Base-by-base conservation (phyloP, 2,113 vertebrate species). In the Xiphias gladius region DNA sequence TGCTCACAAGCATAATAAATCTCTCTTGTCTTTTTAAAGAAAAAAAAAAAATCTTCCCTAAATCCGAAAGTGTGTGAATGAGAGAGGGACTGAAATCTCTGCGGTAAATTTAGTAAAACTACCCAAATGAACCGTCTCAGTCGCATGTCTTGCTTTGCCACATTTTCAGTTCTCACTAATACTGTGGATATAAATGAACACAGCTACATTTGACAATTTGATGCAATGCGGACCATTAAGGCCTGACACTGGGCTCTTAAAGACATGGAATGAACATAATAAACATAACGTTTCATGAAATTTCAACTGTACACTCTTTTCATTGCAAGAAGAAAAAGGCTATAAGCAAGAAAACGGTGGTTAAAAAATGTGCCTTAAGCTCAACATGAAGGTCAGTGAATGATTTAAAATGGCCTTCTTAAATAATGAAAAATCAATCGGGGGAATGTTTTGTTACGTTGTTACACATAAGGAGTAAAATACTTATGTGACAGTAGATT, bases 141-240 rank as follows among this genome's bases (percentile, higher is more conserved):
- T 2, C 22, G 14, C 41, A 70, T 14, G 0, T 64, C 24, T 71
- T 65, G 50, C 19, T 39, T 41, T n/a, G 32, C 7, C 4, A 16
- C 22, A 28, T 61, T 41, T 57, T 63, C 22, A 76, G n/a, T 62
- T 58, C 79, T 46, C 26, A 32, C 14, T 37, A 75, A 30, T 43
- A 43, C 58, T 35, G 78, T 24, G 19, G 22, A 46, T 46, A 24
- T 22, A 41, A 41, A 65, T 41, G 37, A 65, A n/a, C 2, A 8
- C 39, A n/a, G 7, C 32, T 35, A 6, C 32, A 43, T 26, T 26
- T 10, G 26, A 20, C 16, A 4, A 5, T 28, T 30, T 5, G 10
- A 48, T 48, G 24, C 9, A 1, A 8, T 30, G n/a, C 37, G 0
- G 35, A 57, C 63, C 5, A 11, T 22, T 61, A 17, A 19, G 13